phyloP scores from a whole-genome alignment of 1,140 invertebrate species.

The Zaprionus africanus region DNA sequence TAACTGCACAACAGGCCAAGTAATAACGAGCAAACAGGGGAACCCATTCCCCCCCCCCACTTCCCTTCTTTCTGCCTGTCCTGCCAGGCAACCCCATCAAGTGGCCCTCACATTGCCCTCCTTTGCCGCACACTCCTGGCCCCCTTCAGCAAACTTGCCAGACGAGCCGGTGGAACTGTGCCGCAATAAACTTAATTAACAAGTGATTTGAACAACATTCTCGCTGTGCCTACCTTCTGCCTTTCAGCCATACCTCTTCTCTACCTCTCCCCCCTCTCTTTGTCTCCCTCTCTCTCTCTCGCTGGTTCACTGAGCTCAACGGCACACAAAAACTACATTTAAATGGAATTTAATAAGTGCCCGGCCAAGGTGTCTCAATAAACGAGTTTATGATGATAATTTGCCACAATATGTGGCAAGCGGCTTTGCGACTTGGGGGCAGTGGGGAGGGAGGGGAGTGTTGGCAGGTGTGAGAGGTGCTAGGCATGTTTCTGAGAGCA shows the following conservation, averaged over 20 bases:
- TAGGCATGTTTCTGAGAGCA: not conserved
- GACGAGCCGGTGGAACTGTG: constrained; percentile 31
- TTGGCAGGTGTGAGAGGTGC: not conserved
- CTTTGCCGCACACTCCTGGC: not conserved
- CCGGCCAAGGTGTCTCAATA: constrained; percentile 42
- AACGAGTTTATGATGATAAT: constrained; percentile 55
- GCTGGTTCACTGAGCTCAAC: not conserved
- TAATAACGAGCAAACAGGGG: constrained; percentile 43
- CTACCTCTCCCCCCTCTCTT: not conserved
- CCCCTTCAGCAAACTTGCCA: constrained; percentile 32
- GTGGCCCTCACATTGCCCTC: not conserved
- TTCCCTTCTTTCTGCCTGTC: not conserved
- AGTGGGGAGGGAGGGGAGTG: not conserved
- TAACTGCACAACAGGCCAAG: constrained; percentile 55
- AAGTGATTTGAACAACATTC: constrained; percentile 54
- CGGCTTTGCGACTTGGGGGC: constrained; percentile 16
- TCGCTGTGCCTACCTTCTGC: not conserved
- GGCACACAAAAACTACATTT: constrained; percentile 34
- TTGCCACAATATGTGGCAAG: constrained; percentile 46
- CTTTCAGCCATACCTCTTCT: too few species aligned
- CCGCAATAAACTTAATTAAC: constrained; percentile 56
- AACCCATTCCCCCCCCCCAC: not conserved
- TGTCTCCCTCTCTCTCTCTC: not conserved
- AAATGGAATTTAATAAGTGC: constrained; percentile 54
- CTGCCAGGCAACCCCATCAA: constrained; percentile 2